A percentile compares a stretch with the other conserved stretches of the same genome.
phyloP scores from a whole-genome alignment of 92 coral and sea anemone genomes.

The Palythoa grandis region DNA sequence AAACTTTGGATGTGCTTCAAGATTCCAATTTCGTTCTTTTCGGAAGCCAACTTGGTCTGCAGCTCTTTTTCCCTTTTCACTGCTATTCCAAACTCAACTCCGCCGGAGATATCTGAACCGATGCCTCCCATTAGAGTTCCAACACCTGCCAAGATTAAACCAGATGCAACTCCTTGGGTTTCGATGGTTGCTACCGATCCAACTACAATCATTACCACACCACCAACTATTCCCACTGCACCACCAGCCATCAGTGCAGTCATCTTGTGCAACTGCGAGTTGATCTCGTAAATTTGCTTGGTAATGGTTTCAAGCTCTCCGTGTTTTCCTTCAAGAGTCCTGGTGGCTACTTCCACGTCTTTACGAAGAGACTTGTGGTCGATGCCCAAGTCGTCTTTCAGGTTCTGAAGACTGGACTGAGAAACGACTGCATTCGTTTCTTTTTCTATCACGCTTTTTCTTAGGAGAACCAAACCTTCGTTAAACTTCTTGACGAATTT shows the following conservation, averaged over 20 bases:
- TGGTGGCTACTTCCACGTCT: background rate
- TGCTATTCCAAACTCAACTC: conserved; percentile 39
- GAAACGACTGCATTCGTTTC: conserved; percentile 7
- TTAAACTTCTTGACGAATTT: conserved; percentile 15
- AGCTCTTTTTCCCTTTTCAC: conserved; percentile 21
- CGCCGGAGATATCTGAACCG: conserved; percentile 47
- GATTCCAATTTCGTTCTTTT: conserved; percentile 44
- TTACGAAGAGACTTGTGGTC: background rate
- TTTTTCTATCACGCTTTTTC: conserved; percentile 32
- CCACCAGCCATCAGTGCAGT: conserved; percentile 23
- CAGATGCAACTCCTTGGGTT: conserved; percentile 39
- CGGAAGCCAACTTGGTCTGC: conserved; percentile 13
- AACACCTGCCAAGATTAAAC: conserved; percentile 43
- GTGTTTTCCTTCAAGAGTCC: conserved; percentile 19
- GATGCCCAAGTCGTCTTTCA: background rate
- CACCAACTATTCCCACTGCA: conserved; percentile 3
- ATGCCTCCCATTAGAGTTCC: conserved; percentile 36
- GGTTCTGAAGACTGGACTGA: background rate
- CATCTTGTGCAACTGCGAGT: background rate
- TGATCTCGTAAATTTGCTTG: background rate
- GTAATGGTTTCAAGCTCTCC: conserved; percentile 7
- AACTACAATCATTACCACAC: conserved; percentile 31
- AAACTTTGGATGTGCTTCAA: conserved; percentile 42
- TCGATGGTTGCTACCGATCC: conserved; percentile 47
- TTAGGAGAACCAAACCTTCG: conserved; percentile 48